These are phyloP conservation scores for Moxostoma hubbsi DNA, from an alignment of 2,797 vertebrate genomes.

Conservation along the genomic window DNA sequence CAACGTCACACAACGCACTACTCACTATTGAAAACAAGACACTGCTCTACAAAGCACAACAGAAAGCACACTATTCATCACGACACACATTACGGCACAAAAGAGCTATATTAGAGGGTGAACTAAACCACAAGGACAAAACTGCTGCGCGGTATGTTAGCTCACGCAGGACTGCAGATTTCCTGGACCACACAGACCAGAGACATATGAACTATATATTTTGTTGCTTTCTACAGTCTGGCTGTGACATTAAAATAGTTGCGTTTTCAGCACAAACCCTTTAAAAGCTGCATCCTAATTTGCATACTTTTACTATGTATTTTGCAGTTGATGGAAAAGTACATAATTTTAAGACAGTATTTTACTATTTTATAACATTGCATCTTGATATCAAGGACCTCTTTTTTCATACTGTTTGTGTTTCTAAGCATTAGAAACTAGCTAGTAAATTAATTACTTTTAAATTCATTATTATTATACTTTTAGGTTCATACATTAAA, in stretches of 20 bases:
- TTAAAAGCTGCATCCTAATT: neutral
- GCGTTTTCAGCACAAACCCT: neutral
- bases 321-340: neutral
- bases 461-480: too few relatives aligned
- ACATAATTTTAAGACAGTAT: neutral
- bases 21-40: constrained; percentile 38
- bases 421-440: too few relatives aligned
- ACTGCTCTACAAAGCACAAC: constrained; percentile 17
- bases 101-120: constrained; percentile 15
- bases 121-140: neutral
- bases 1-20: constrained; percentile 43
- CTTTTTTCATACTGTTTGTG: too few relatives aligned
- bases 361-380: too few relatives aligned
- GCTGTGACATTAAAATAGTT: neutral
- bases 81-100: constrained; percentile 39
- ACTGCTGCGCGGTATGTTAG: neutral
- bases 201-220: neutral
- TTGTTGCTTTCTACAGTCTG: neutral
- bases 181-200: neutral
- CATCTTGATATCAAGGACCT: too few relatives aligned
- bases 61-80: constrained; percentile 30
- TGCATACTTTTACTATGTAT: neutral
- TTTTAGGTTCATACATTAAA: too few relatives aligned
- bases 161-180: neutral
- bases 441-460: too few relatives aligned